Conservation (phyloP, 2,888 invertebrate species). For the Himalopsyche kuldschensis region DNA sequence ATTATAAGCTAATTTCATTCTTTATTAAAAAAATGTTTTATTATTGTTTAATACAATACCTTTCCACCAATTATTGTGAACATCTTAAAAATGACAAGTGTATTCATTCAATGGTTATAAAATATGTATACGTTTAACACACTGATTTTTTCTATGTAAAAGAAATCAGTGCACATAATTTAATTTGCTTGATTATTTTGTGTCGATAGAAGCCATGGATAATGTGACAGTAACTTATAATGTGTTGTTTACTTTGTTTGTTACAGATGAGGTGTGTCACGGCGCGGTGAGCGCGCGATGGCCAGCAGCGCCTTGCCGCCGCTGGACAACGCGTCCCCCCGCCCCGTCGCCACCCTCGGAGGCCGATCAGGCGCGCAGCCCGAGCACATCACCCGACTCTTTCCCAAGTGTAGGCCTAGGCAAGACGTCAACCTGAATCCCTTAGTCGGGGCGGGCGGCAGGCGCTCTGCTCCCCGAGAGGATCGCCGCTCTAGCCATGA, state of each 20-base stretch:
- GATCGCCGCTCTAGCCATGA: slow-evolving; percentile 42
- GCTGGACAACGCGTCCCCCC: slow-evolving; percentile 39
- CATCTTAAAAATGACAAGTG: no score
- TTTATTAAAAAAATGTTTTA: no score
- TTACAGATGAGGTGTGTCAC: slow-evolving; percentile 28
- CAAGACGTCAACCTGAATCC: slow-evolving; percentile 59
- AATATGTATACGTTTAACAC: no score
- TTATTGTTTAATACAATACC: no score
- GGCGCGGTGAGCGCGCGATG: slow-evolving; percentile 47
- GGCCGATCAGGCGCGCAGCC: slow-evolving; percentile 52
- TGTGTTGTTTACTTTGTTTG: not conserved
- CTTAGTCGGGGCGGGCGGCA: slow-evolving; percentile 45
- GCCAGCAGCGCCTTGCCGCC: slow-evolving; percentile 45
- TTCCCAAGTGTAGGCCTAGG: slow-evolving; percentile 84
- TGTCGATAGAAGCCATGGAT: no score
- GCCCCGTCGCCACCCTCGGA: slow-evolving; percentile 47
- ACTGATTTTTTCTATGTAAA: no score
- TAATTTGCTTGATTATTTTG: no score
- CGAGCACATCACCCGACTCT: slow-evolving; percentile 82
- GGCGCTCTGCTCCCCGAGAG: slow-evolving; percentile 55
- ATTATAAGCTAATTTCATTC: no score
- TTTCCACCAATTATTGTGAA: no score
- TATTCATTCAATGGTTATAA: no score
- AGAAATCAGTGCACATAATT: no score
- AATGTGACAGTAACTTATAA: no score